Evolutionary conservation across 1,140 invertebrate genomes (phyloP), one percentile per base, ranked within the genome.

Genomic region (Antheraea pernyi): DNA sequence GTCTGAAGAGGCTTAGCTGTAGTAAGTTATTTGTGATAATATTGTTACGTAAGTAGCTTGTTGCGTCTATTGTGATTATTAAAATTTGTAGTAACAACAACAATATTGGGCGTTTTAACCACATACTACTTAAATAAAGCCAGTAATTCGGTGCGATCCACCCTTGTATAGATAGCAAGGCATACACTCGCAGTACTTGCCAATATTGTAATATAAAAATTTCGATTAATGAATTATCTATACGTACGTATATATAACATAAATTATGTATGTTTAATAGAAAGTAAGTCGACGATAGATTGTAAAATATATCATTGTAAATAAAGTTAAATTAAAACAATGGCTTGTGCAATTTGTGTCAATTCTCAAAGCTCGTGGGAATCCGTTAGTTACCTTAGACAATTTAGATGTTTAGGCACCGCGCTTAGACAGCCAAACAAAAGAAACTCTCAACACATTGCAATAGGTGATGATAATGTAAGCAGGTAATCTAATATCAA

Each of bases 291-390:
- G 76, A 80, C 59, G 70, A 82, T 80, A 83, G 84, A 84, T 84
- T 90, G 86, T 91, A 89, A 90, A 88, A 89, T 91, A 90, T 79
- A 84, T 80, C 81, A 85, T 82, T 91, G 89, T 91, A 91, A 91
- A 91, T 91, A 90, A 91, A 91, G 80, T 82, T 85, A 85, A 83
- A 76, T 85, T 78, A 87, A 83, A 76, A 86, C 81, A 84, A 84
- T 81, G 69, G 77, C 72, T 81, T 82, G 75, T 78, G 79, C 68
- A 78, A 80, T 79, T 70, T 71, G 72, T 80, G 72, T 77, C 71
- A 80, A 69, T 78, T 82, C 72, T 60, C 77, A 79, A 81, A 76
- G 75, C 75, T 64, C 74, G 75, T 83, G 79, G 68, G 81, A 85
- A 80, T 66, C 67, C n/a, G n/a, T n/a, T n/a, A 72, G 67, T 70